Conservation (phyloP, 2,113 vertebrate species). For the Thinocorus orbignyianus region DNA sequence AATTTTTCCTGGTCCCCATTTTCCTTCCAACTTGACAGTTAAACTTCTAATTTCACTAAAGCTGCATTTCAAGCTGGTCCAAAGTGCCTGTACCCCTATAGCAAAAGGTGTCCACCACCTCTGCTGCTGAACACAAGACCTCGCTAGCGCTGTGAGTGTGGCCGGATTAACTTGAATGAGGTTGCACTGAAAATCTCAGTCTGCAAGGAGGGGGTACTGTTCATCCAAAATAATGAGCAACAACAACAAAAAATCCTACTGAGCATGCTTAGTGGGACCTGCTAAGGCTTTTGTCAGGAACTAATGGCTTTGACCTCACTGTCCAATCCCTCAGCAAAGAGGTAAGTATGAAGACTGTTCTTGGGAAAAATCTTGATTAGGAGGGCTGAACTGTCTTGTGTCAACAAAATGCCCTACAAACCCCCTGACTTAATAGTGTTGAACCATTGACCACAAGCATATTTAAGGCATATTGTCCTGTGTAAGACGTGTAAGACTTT, state of each 20-base stretch:
- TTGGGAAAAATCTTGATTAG: not conserved
- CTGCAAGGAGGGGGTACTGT: not conserved
- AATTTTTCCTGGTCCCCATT: not conserved
- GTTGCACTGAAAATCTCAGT: not conserved
- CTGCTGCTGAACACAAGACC: not conserved
- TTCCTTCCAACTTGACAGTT: not conserved
- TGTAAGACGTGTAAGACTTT: not conserved
- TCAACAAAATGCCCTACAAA: not conserved
- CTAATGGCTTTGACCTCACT: slow-evolving; percentile 31
- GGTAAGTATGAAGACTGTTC: not conserved
- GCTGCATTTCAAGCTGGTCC: not conserved
- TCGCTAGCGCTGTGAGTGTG: not conserved
- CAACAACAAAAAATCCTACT: not conserved
- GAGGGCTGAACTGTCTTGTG: not conserved
- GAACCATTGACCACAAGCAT: not conserved
- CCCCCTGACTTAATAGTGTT: not conserved
- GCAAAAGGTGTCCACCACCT: not conserved
- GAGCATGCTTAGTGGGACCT: not conserved
- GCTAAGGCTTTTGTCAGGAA: slow-evolving; percentile 8
- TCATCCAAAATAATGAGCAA: not conserved
- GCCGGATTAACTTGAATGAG: not conserved
- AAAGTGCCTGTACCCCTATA: not conserved
- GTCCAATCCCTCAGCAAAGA: not conserved
- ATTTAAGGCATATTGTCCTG: not conserved
- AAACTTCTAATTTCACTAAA: not conserved